These are phyloP conservation scores for Bujurquina vittata DNA, from an alignment of 2,113 vertebrate species.

Conservation along the genomic window DNA sequence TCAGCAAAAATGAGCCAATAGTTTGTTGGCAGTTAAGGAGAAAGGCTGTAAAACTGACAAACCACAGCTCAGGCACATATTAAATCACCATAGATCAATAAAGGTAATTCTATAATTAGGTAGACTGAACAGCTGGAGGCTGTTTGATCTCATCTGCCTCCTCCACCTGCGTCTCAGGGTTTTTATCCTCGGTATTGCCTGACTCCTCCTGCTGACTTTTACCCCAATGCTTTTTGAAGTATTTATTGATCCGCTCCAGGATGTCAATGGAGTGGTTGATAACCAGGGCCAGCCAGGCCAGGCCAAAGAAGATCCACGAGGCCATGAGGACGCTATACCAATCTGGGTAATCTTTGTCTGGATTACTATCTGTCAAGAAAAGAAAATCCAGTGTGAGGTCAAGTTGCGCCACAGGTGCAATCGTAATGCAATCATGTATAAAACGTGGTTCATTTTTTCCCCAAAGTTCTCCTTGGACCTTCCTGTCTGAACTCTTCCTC, in stretches of 20 bases:
- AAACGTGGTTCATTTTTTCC: not conserved
- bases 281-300: constrained; percentile 91
- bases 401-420: not conserved
- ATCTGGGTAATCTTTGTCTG: constrained; percentile 81
- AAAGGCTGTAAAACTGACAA: not conserved
- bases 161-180: constrained; percentile 31
- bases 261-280: constrained; percentile 88
- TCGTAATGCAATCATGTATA: not conserved
- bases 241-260: constrained; percentile 79
- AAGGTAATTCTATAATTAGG: not conserved
- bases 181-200: not conserved
- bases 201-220: not conserved
- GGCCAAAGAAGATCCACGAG: constrained; percentile 92
- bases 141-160: constrained; percentile 46
- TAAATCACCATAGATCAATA: not conserved
- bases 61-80: not conserved
- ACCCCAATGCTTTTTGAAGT: constrained; percentile 48
- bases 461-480: not conserved
- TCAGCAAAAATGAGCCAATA: constrained; percentile 50
- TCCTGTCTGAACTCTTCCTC: not conserved
- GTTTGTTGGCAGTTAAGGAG: not conserved
- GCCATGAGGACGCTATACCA: constrained; percentile 89
- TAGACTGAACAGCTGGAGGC: constrained; percentile 10
- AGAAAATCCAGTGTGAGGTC: not conserved
- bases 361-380: constrained; percentile 82